phyloP scores from a whole-genome alignment of 2,797 vertebrate species.

The Leptoclinus maculatus region DNA sequence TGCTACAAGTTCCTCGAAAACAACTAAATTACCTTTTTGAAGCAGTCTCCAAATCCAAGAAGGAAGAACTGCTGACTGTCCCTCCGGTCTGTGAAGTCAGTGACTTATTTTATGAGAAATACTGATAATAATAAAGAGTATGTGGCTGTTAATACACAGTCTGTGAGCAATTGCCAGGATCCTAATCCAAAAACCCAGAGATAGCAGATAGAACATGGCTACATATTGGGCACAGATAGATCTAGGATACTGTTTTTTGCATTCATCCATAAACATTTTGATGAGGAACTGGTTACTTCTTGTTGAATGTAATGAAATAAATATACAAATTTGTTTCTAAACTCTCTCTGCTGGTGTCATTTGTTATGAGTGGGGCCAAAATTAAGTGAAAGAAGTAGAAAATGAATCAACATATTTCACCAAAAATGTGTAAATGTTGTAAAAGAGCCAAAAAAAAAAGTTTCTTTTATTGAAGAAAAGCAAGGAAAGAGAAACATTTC shows the following conservation, averaged over 20 bases:
- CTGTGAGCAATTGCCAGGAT: conserved; percentile 12
- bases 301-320: neutral
- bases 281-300: neutral
- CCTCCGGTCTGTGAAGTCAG: conserved; percentile 22
- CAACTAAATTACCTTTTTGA: conserved; percentile 7
- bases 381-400: neutral
- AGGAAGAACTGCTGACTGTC: conserved; percentile 29
- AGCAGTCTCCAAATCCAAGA: conserved; percentile 23
- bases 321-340: neutral
- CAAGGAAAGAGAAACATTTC: conserved; percentile 22
- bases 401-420: neutral
- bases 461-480: conserved; percentile 65
- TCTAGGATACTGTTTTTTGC: neutral
- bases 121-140: conserved; percentile 13
- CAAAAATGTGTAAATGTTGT: neutral
- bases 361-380: neutral
- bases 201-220: neutral
- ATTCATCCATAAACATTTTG: neutral
- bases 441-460: neutral
- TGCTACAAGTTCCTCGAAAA: conserved; percentile 8
- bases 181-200: neutral
- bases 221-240: neutral
- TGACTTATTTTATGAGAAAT: conserved; percentile 6
- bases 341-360: neutral
- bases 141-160: conserved; percentile 19